A percentile compares a stretch with the other conserved stretches of the same genome.
These are phyloP conservation scores for Chymomyza fuscimana DNA, from an alignment of 2,888 invertebrate genomes.

Conservation along the genomic window DNA sequence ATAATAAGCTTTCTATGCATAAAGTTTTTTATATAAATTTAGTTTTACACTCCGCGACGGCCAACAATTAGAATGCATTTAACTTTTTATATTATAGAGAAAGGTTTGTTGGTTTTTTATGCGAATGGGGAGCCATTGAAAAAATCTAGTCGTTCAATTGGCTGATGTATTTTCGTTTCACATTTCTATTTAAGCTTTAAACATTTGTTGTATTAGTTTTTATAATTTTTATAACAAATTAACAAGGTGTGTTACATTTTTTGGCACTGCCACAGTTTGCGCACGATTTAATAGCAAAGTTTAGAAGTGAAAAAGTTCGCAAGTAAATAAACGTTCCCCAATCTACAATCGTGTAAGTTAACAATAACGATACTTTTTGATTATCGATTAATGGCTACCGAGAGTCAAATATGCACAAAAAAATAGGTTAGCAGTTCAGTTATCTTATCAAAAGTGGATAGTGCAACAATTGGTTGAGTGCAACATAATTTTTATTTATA, in stretches of 20 bases:
- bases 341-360: neutral
- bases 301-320: neutral
- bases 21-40: neutral
- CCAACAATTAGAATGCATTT: neutral
- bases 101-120: neutral
- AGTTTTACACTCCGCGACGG: neutral
- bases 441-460: neutral
- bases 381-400: neutral
- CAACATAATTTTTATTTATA: neutral
- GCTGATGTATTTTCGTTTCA: neutral
- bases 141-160: neutral
- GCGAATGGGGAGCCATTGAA: neutral
- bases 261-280: neutral
- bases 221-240: neutral
- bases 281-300: neutral
- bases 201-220: neutral
- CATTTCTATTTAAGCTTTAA: neutral
- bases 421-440: neutral
- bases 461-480: neutral
- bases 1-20: constrained; percentile 34
- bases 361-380: neutral
- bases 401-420: neutral
- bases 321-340: neutral
- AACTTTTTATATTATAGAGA: neutral
- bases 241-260: neutral